Evolutionary conservation across 2,113 vertebrate species (phyloP), one percentile per base, ranked within the genome.

Genomic region (Mustela lutreola): DNA sequence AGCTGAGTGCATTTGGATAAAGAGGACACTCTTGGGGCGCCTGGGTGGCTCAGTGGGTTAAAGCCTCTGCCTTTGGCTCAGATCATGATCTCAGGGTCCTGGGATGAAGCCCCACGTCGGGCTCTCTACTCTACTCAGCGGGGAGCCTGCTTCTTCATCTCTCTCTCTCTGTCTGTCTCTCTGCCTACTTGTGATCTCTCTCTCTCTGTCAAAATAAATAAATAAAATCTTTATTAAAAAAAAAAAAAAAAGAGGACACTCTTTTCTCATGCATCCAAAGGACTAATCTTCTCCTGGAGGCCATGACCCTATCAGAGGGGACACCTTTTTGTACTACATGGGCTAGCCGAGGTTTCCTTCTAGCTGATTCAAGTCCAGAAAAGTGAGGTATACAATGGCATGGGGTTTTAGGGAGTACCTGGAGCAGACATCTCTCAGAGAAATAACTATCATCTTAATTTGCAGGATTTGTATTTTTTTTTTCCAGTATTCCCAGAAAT

Each of bases 401-500:
- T 73, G 36, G 87, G 19, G 11, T 50, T 76, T 71, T 21, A 67
- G 33, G 45, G 67, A 33, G 42, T 79, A 67, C 42, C 26, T 28
- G n/a, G 26, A 78, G 22, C 70, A 90, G 39, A 89, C 63, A 78
- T 42, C 24, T 45, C 78, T 76, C 73, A 53, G 33, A 87, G 67
- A 48, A 96, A 88, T 56, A 42, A 81, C 56, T 26, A 65, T 16
- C 15, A 42, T 15, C 16, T 76, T 91, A 63, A 87, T 80, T 63
- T 39, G 42, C 15, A 86, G 28, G 80, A 73, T 8, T 8, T 71
- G 7, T 28, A 62, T 82, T 86, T 93, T 93, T 93, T 93, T 94
- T 94, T 70, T 75, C 82, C 39, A 8, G 10, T 81, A 22, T 84
- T 92, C 76, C 58, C 53, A 94, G 50, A 94, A 92, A 86, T 73